Evolutionary conservation across 2,888 invertebrate species (phyloP).

Genomic region (Meiosimyza platycephala): DNA sequence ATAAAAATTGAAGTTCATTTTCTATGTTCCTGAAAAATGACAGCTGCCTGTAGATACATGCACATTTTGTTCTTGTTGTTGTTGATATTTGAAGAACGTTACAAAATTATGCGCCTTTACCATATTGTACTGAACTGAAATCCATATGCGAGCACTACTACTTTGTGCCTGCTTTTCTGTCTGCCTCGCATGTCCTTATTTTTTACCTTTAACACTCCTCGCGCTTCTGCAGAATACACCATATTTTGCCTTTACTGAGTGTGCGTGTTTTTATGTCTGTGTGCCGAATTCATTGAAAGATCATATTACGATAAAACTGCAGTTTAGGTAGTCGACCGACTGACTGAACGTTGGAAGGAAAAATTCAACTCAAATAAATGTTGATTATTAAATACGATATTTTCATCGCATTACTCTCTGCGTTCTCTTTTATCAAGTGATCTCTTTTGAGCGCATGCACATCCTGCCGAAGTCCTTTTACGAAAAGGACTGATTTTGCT

Average conservation of each 20-base stretch:
- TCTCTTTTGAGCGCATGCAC: background rate
- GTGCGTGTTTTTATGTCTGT: background rate
- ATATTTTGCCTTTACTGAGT: background rate
- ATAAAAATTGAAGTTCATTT: too few species aligned
- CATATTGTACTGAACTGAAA: constrained; percentile 12
- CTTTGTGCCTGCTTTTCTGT: background rate
- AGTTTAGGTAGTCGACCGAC: constrained; percentile 5
- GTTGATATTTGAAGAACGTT: constrained; percentile 29
- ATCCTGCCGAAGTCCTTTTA: constrained; percentile 11
- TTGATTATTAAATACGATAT: constrained; percentile 8
- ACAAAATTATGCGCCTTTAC: constrained; percentile 28
- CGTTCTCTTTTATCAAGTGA: constrained; percentile 8
- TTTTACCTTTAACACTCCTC: background rate
- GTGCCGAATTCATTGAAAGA: constrained; percentile 13
- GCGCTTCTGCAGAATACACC: background rate
- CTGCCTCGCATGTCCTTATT: constrained; percentile 12
- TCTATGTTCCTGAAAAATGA: constrained; percentile 12
- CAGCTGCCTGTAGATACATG: constrained; percentile 23
- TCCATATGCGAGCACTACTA: background rate
- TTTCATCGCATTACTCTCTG: background rate
- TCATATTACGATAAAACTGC: constrained; percentile 31
- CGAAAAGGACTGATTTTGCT: background rate
- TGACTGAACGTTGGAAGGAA: background rate
- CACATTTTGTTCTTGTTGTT: constrained; percentile 5
- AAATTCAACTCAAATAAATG: background rate